Evolutionary conservation across 1,140 invertebrate species (phyloP).

Genomic region (Dendroctonus ponderosae): DNA sequence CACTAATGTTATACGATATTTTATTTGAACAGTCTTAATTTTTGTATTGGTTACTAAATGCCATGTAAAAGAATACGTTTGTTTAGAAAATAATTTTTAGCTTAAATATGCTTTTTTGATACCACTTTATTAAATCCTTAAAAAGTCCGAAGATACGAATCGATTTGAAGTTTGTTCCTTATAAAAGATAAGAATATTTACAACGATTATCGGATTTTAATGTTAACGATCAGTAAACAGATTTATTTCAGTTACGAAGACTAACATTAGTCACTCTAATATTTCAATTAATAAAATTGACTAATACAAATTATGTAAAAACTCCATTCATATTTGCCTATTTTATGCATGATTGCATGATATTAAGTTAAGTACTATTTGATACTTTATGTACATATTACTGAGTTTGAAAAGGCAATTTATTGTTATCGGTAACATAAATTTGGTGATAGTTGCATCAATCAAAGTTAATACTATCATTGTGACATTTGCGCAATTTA

Average conservation of each 20-base stretch:
- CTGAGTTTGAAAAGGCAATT: too few species aligned
- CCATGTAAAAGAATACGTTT: conserved; percentile 42
- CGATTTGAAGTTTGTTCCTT: background rate
- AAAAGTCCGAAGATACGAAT: background rate
- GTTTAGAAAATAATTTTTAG: conserved; percentile 1
- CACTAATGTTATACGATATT: conserved; percentile 39
- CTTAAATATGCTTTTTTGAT: background rate
- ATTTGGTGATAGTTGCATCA: too few species aligned
- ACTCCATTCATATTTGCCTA: too few species aligned
- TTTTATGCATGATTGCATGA: too few species aligned
- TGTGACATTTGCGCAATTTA: too few species aligned
- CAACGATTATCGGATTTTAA: background rate
- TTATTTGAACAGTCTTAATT: conserved; percentile 41
- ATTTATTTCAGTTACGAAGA: background rate
- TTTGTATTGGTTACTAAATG: conserved; percentile 40
- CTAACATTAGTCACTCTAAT: too few species aligned
- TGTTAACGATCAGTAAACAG: background rate
- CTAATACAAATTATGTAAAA: too few species aligned
- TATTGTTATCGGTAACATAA: too few species aligned
- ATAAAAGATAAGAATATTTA: background rate
- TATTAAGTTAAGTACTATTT: too few species aligned
- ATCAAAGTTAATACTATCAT: too few species aligned
- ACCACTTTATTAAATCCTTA: background rate
- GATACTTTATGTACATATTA: too few species aligned
- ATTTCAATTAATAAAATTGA: too few species aligned